These are phyloP conservation scores for Eristalis arbustorum DNA, from an alignment of 2,888 invertebrate species.

Conservation along the genomic window DNA sequence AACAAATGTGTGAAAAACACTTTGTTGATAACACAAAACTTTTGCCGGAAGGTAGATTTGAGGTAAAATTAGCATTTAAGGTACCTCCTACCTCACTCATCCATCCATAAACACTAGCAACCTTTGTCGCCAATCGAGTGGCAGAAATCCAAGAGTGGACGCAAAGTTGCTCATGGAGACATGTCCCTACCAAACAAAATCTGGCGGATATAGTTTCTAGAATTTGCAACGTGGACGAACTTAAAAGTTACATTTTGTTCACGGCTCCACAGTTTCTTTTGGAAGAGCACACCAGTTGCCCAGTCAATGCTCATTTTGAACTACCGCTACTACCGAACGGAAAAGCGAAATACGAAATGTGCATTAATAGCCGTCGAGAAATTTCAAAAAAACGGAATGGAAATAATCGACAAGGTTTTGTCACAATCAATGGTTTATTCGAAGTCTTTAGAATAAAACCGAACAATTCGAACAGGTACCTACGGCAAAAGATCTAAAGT, in stretches of 20 bases:
- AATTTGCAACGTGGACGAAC: slow-evolving; percentile 10
- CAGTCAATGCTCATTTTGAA: slow-evolving; percentile 6
- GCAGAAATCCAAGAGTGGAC: slow-evolving; percentile 5
- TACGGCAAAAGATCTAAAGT: neutral
- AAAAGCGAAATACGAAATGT: slow-evolving; percentile 8
- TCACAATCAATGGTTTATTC: neutral
- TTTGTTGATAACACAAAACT: neutral
- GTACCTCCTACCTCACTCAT: slow-evolving; percentile 12
- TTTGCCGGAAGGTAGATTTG: neutral
- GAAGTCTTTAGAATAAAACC: neutral
- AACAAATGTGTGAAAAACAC: neutral
- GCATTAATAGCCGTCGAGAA: neutral
- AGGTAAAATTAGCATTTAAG: neutral
- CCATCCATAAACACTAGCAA: neutral
- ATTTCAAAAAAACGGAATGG: neutral
- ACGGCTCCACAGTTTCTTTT: neutral
- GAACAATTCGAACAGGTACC: neutral
- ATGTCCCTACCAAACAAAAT: neutral
- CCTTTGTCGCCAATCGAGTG: no score
- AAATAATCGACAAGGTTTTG: neutral
- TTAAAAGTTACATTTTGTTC: slow-evolving; percentile 32
- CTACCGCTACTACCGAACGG: neutral
- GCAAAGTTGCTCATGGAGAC: neutral
- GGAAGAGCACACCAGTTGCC: neutral
- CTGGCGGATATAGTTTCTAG: neutral